Evolutionary conservation across 1,140 invertebrate genomes (phyloP).

Genomic region (Phymastichus coffea): DNA sequence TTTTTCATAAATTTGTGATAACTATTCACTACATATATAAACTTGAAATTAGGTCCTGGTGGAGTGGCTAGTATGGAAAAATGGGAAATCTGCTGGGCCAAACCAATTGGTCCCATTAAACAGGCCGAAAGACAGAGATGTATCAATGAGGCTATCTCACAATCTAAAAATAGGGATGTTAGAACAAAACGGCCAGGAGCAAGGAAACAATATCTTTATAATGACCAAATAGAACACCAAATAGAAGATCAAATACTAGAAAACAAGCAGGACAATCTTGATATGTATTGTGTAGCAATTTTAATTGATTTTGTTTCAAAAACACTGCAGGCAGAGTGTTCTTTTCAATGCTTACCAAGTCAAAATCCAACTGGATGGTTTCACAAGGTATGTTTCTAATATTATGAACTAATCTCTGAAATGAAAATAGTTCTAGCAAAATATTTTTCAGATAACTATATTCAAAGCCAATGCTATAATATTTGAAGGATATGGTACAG

Average conservation of each 20-base stretch:
- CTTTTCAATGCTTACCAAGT: slow-evolving; percentile 34
- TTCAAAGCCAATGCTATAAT: slow-evolving; percentile 22
- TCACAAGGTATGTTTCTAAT: slow-evolving; percentile 37
- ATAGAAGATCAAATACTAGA: neutral
- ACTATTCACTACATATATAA: too few relatives aligned
- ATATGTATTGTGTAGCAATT: slow-evolving; percentile 21
- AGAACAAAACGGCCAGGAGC: slow-evolving; percentile 14
- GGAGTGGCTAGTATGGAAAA: slow-evolving; percentile 39
- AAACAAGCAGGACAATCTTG: neutral
- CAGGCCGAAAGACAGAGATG: slow-evolving; percentile 43
- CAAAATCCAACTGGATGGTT: slow-evolving; percentile 34
- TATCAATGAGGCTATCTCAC: slow-evolving; percentile 43
- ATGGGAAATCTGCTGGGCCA: slow-evolving; percentile 54
- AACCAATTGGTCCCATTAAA: slow-evolving; percentile 48
- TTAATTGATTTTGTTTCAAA: slow-evolving; percentile 39
- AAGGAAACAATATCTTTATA: neutral
- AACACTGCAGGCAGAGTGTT: slow-evolving; percentile 36
- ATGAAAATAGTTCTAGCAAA: neutral
- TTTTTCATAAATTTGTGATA: slow-evolving; percentile 1
- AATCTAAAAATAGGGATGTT: slow-evolving; percentile 23
- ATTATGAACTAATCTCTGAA: neutral
- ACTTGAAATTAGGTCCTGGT: slow-evolving; percentile 31
- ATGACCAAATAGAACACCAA: too few relatives aligned
- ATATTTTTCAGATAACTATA: slow-evolving; percentile 32
- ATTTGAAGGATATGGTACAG: slow-evolving; percentile 31